Percentiles rank a stretch among this genome's conserved stretches.
These are phyloP conservation scores for Gymnarchus niloticus DNA, from an alignment of 2,113 vertebrate genomes.

Conservation along the genomic window DNA sequence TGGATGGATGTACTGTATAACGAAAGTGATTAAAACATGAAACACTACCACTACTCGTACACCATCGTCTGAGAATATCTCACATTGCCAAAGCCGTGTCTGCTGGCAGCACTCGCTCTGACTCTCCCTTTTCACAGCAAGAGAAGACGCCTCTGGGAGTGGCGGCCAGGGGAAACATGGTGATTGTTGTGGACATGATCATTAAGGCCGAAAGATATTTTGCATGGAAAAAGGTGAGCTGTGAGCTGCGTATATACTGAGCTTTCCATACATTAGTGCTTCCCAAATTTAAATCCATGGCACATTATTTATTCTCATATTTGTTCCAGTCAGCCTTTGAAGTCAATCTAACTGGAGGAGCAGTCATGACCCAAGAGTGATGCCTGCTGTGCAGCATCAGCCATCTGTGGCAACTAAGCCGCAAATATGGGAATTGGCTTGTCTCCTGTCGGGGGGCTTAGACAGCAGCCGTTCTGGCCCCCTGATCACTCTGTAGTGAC, in stretches of 20 bases:
- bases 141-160: constrained; percentile 74
- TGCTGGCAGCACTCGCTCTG: neutral
- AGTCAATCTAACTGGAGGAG: neutral
- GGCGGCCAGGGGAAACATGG: constrained; percentile 73
- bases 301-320: neutral
- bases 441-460: neutral
- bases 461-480: neutral
- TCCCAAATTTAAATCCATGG: neutral
- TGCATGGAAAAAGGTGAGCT: constrained; percentile 64
- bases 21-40: neutral
- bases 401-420: neutral
- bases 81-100: neutral
- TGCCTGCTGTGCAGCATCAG: neutral
- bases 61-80: neutral
- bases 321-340: neutral
- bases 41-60: neutral
- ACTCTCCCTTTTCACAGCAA: constrained; percentile 57
- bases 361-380: neutral
- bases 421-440: neutral
- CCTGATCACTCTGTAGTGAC: neutral
- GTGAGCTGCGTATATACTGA: neutral
- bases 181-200: constrained; percentile 83
- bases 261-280: neutral
- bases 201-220: constrained; percentile 86
- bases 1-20: no score